A percentile compares a stretch with the other conserved stretches of the same genome.
Evolutionary conservation across 2,888 invertebrate genomes (phyloP).

Genomic region (Adelognathus sp.): DNA sequence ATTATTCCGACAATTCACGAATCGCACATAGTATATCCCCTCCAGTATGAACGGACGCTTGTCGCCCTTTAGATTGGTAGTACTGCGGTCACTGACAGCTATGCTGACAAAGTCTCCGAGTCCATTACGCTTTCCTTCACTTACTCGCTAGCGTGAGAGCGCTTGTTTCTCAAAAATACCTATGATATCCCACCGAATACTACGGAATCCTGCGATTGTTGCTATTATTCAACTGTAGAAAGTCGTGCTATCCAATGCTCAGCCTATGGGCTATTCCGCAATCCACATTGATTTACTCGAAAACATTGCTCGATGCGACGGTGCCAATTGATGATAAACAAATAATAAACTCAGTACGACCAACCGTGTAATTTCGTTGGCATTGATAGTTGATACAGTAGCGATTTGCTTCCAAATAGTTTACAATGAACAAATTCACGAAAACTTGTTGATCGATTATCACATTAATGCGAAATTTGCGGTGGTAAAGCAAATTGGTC

Average conservation of each 20-base stretch:
- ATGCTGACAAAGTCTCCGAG: background rate
- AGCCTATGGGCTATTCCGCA: background rate
- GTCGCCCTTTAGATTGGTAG: background rate
- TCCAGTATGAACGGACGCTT: background rate
- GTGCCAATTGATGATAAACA: background rate
- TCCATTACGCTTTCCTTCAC: background rate
- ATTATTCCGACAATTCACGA: background rate
- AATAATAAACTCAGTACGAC: slow-evolving; percentile 6
- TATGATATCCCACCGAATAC: background rate
- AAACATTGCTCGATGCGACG: background rate
- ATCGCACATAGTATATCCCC: background rate
- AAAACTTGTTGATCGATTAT: background rate
- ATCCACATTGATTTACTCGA: background rate
- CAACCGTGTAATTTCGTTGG: slow-evolving; percentile 8
- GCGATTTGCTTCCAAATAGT: background rate
- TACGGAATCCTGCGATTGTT: background rate
- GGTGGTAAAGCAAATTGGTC: background rate
- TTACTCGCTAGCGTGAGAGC: background rate
- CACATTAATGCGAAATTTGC: background rate
- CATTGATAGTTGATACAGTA: background rate
- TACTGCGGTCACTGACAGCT: slow-evolving; percentile 4
- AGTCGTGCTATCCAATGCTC: background rate
- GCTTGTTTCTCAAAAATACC: background rate
- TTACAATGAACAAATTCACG: background rate
- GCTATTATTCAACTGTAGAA: background rate